A percentile compares a stretch with the other conserved stretches of the same genome.
These are phyloP conservation scores for Flexamia atlantica DNA, from an alignment of 2,888 invertebrate genomes.

Conservation along the genomic window DNA sequence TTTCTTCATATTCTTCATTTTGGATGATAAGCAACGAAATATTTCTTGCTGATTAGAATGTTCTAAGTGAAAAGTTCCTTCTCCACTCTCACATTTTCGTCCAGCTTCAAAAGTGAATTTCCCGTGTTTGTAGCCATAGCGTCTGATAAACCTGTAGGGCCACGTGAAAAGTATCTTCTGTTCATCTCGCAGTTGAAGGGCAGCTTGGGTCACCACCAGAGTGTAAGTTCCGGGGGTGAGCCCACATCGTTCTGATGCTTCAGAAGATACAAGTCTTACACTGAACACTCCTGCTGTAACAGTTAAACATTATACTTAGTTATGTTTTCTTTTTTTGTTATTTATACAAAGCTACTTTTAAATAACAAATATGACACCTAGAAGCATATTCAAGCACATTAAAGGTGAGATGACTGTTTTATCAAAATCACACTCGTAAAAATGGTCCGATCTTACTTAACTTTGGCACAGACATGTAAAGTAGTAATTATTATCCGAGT, in stretches of 20 bases:
- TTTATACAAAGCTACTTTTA: too few species aligned
- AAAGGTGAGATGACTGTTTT: too few species aligned
- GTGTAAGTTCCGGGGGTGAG: slow-evolving; percentile 85
- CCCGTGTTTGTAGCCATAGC: slow-evolving; percentile 91
- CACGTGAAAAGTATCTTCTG: slow-evolving; percentile 83
- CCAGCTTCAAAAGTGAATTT: slow-evolving; percentile 94
- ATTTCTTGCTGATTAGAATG: slow-evolving; percentile 91
- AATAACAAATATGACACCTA: too few species aligned
- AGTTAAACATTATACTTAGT: neutral
- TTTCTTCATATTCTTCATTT: slow-evolving; percentile 94
- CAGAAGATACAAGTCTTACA: slow-evolving; percentile 87
- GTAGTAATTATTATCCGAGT: too few species aligned
- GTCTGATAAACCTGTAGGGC: slow-evolving; percentile 90
- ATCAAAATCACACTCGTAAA: too few species aligned
- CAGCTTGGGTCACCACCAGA: slow-evolving; percentile 85
- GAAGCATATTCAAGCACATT: too few species aligned
- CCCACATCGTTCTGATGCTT: slow-evolving; percentile 87
- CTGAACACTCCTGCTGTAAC: slow-evolving; percentile 81
- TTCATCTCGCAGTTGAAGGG: slow-evolving; percentile 85
- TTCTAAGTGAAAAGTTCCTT: slow-evolving; percentile 88
- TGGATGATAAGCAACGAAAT: slow-evolving; percentile 87
- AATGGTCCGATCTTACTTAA: too few species aligned
- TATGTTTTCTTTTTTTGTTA: too few species aligned
- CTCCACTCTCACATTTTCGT: slow-evolving; percentile 90
- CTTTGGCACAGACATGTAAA: too few species aligned